Percentiles rank a stretch among this genome's conserved stretches.
Conservation (phyloP, 2,113 vertebrate genomes). For the Oryctolagus cuniculus region mOryCun1.1 NC_091440.1:41363501-41364000, state of each 20-base stretch:
- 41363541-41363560: constrained; percentile 84
- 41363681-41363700: constrained; percentile 63
- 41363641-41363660: neutral
- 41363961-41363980: neutral
- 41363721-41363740: neutral
- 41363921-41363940: neutral
- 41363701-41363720: constrained; percentile 43
- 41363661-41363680: constrained; percentile 10
- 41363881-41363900: constrained; percentile 17
- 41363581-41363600: constrained; percentile 80
- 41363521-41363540: constrained; percentile 83
- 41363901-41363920: neutral
- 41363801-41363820: constrained; percentile 69
- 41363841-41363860: constrained; percentile 74
- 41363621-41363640: constrained; percentile 11
- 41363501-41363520: constrained; percentile 88
- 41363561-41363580: constrained; percentile 80
- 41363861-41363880: constrained; percentile 70
- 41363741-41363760: neutral
- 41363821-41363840: constrained; percentile 69
- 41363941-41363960: neutral
- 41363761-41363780: constrained; percentile 71
- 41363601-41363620: constrained; percentile 55
- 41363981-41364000: neutral
- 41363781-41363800: constrained; percentile 66